Evolutionary conservation across 2,113 vertebrate genomes (phyloP).

Genomic region (Bujurquina vittata): DNA sequence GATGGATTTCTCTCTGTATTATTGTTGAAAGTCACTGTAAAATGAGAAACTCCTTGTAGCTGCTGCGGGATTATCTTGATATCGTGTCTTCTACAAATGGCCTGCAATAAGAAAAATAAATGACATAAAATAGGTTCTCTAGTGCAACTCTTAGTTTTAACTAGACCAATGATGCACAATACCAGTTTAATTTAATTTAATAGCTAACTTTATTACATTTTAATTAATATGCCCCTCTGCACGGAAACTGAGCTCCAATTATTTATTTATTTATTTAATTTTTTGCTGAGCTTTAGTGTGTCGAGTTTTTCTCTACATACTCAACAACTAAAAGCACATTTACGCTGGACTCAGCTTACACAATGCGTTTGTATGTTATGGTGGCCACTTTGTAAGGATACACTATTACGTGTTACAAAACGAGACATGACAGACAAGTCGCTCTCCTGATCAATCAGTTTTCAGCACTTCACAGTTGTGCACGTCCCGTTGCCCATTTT

Average conservation of each 20-base stretch:
- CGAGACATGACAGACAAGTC: background rate
- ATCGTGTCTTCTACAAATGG: background rate
- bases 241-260: background rate
- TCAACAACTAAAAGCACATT: background rate
- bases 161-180: background rate
- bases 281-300: background rate
- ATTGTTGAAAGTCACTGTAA: constrained; percentile 16
- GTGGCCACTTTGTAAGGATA: background rate
- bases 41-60: constrained; percentile 7
- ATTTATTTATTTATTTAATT: background rate
- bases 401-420: background rate
- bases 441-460: too few species aligned
- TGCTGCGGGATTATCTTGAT: background rate
- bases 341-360: background rate
- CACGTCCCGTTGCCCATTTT: background rate
- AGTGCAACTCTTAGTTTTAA: background rate
- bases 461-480: background rate
- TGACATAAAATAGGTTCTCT: background rate
- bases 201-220: background rate
- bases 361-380: background rate
- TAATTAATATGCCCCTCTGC: background rate
- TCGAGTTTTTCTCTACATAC: background rate
- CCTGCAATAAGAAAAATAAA: background rate
- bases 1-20: constrained; percentile 21
- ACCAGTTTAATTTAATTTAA: too few species aligned